Evolutionary conservation across 2,113 vertebrate species (phyloP).

Genomic region (Xerus inauris): DNA sequence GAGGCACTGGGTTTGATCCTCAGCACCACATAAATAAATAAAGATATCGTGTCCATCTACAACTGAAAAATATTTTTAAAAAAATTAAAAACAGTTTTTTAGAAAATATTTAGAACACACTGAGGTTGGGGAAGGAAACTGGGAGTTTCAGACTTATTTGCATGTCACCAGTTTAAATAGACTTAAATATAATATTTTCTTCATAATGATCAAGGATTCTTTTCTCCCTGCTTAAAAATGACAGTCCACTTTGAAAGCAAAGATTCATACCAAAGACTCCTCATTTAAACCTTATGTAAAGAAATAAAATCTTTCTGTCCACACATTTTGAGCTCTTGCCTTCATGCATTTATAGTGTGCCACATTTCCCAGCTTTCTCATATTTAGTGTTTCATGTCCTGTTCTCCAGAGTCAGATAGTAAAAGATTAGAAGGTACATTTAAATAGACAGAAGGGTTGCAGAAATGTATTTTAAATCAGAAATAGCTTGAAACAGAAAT

Average conservation of each 20-base stretch:
- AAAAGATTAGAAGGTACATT: slow-evolving; percentile 76
- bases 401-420: slow-evolving; percentile 83
- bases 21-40: too few relatives aligned
- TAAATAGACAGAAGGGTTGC: slow-evolving; percentile 64
- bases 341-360: slow-evolving; percentile 80
- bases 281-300: slow-evolving; percentile 84
- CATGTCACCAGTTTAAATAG: not conserved
- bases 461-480: slow-evolving; percentile 80
- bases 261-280: slow-evolving; percentile 77
- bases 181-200: slow-evolving; percentile 69
- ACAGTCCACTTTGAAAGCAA: slow-evolving; percentile 78
- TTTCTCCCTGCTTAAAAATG: slow-evolving; percentile 78
- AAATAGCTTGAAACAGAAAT: slow-evolving; percentile 43
- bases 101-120: not conserved
- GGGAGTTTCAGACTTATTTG: not conserved
- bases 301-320: slow-evolving; percentile 85
- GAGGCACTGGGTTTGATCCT: too few relatives aligned
- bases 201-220: slow-evolving; percentile 65
- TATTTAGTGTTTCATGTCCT: slow-evolving; percentile 83
- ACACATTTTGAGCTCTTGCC: slow-evolving; percentile 80
- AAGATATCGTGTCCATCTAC: too few relatives aligned
- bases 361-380: slow-evolving; percentile 84
- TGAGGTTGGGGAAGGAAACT: not conserved
- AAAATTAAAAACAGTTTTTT: not conserved
- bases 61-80: too few relatives aligned